Base-by-base conservation (phyloP, 1,140 invertebrate species). In the Procambarus clarkii region DNA sequence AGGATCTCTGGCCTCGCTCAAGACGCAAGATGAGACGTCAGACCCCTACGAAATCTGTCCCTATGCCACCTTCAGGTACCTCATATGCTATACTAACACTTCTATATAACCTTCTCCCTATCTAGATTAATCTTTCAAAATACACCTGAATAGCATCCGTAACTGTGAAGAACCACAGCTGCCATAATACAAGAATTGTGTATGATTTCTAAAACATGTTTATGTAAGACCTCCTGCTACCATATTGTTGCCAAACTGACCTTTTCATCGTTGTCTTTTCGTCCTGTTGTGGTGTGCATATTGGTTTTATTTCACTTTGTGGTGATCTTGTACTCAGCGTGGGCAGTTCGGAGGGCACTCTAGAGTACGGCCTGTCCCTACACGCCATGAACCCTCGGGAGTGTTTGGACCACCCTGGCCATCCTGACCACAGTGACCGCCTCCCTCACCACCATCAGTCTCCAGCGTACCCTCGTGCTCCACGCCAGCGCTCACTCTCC, bases 41-140 rank as follows among this genome's bases (percentile, higher is more conserved):
- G 91, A 88, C 21, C 88, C 91, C 24, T 92, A 92, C 50, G 91
- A 92, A 69, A 92, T 92, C 69, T 92, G 91, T 54, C 91, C 91
- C 15, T 92, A 92, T 50, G 91, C 91, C 74, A 92, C 91, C 15
- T 92, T 88, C 78, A 88, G 91, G 91, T 92, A 78, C 69, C 8
- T 34, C 34, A 34, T 34, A 34, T 34, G 4, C 4, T 54, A 5
- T 54, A 9, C 13, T 13, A 54, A 54, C 50, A 54, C 13, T 13
- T 13, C 13, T 54, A 13, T 5, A 54, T 54, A 9, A 9, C 13
- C 1, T 9, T 13, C 5, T 54, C 5, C 11, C 5, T 8, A 54
- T 1, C 5, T 54, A 5, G 1, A 54, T 5, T 54, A 54, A 54
- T 54, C 5, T 54, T 8, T 54, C 11, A 54, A 54, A 54, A 54